Evolutionary conservation across 1,140 invertebrate species (phyloP).

Genomic region (Zophobas atratus): DNA sequence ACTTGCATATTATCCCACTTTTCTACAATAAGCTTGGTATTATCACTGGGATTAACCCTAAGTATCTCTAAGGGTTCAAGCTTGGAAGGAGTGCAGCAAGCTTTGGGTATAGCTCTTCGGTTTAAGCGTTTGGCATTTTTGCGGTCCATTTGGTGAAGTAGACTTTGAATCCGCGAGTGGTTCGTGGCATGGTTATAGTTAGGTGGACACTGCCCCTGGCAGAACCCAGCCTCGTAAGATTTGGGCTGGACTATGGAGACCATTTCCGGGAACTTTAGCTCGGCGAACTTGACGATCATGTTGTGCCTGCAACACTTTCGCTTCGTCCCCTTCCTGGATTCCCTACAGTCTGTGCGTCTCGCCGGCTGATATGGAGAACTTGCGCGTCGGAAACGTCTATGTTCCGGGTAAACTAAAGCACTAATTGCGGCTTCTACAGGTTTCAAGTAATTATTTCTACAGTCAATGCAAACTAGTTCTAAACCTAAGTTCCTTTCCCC

Average conservation of each 20-base stretch:
- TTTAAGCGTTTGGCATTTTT: slow-evolving; percentile 48
- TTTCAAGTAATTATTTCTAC: slow-evolving; percentile 61
- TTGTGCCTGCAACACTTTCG: slow-evolving; percentile 77
- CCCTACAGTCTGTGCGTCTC: slow-evolving; percentile 69
- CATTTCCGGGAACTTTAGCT: slow-evolving; percentile 73
- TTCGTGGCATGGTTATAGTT: slow-evolving; percentile 80
- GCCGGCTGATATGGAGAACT: slow-evolving; percentile 65
- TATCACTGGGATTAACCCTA: slow-evolving; percentile 76
- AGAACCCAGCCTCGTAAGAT: slow-evolving; percentile 81
- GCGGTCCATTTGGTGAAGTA: slow-evolving; percentile 76
- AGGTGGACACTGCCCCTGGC: slow-evolving; percentile 80
- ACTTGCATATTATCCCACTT: slow-evolving; percentile 83
- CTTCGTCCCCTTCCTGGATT: slow-evolving; percentile 69
- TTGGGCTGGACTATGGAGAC: slow-evolving; percentile 81
- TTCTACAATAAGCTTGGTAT: slow-evolving; percentile 77
- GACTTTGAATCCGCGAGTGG: slow-evolving; percentile 81
- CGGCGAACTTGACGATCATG: slow-evolving; percentile 77
- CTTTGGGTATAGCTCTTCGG: slow-evolving; percentile 70
- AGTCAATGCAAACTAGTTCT: slow-evolving; percentile 70
- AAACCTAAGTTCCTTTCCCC: slow-evolving; percentile 69
- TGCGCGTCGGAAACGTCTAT: slow-evolving; percentile 56
- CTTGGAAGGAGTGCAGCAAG: slow-evolving; percentile 82
- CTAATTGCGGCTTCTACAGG: slow-evolving; percentile 66
- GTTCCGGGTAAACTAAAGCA: slow-evolving; percentile 67
- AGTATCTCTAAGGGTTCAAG: slow-evolving; percentile 79